These are phyloP conservation scores for Podilymbus podiceps DNA, from an alignment of 2,113 vertebrate genomes.

Conservation along the genomic window DNA sequence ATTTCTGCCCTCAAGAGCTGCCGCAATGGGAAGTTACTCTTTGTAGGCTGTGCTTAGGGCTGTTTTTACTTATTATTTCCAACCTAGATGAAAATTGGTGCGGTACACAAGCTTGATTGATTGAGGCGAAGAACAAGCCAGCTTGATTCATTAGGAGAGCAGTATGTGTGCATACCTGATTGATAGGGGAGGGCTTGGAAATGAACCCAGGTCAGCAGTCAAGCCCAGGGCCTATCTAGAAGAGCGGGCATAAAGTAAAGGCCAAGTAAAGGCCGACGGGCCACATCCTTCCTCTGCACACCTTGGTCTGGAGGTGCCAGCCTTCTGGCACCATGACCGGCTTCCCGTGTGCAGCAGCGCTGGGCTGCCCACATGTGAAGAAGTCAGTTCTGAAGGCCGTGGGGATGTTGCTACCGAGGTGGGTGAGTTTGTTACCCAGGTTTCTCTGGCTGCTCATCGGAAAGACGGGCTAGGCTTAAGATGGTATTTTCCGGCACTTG, in stretches of 20 bases:
- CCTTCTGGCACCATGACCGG: background rate
- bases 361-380: background rate
- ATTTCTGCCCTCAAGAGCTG: background rate
- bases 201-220: background rate
- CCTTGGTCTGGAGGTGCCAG: background rate
- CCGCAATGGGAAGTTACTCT: background rate
- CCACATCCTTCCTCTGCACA: background rate
- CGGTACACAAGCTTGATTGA: background rate
- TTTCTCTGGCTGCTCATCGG: background rate
- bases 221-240: background rate
- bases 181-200: conserved; percentile 14
- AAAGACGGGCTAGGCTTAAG: background rate
- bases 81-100: background rate
- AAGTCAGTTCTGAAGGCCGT: background rate
- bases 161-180: background rate
- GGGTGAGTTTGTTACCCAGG: background rate
- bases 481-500: background rate
- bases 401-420: accelerated
- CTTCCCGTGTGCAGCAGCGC: background rate
- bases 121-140: conserved; percentile 4
- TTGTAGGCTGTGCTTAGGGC: background rate
- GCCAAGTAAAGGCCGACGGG: background rate
- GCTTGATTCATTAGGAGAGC: conserved; percentile 24
- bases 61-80: background rate
- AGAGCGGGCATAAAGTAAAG: background rate